phyloP scores from a whole-genome alignment of 2,888 invertebrate species.

The Parasteatoda lunata region DNA sequence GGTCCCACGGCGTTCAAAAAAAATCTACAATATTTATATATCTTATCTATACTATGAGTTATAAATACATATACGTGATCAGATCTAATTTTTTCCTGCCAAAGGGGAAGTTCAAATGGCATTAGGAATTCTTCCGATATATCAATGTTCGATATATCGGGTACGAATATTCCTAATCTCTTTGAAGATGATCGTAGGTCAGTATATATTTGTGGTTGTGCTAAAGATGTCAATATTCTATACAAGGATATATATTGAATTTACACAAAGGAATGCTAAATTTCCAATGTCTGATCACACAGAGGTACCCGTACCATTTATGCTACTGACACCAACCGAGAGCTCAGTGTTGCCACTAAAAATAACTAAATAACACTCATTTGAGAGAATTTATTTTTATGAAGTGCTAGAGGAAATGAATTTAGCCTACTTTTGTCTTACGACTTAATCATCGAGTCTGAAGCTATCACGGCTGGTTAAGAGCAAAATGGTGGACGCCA shows the following conservation, averaged over 20 bases:
- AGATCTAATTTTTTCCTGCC: slow-evolving; percentile 67
- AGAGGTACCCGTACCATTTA: slow-evolving; percentile 3
- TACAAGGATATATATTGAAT: slow-evolving; percentile 47
- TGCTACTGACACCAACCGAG: background rate
- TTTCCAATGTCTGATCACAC: background rate
- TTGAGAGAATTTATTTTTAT: too few species aligned
- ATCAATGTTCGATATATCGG: too few species aligned
- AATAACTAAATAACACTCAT: too few species aligned
- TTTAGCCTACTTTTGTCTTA: too few species aligned
- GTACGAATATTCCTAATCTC: slow-evolving; percentile 29
- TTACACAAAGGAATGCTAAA: slow-evolving; percentile 41
- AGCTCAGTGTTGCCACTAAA: background rate
- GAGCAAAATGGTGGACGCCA: slow-evolving; percentile 42
- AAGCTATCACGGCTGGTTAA: slow-evolving; percentile 1
- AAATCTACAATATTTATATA: slow-evolving; percentile 68
- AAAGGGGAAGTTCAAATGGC: slow-evolving; percentile 58
- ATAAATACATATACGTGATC: slow-evolving; percentile 68
- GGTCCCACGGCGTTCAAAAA: slow-evolving; percentile 66
- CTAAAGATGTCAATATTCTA: slow-evolving; percentile 61
- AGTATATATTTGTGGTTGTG: slow-evolving; percentile 44
- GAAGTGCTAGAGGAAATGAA: too few species aligned
- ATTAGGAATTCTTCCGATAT: slow-evolving; percentile 35
- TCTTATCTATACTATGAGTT: slow-evolving; percentile 67
- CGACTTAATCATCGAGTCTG: background rate
- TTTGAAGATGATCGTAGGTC: slow-evolving; percentile 37